Percentiles rank a stretch among this genome's conserved stretches.
Evolutionary conservation across 2,797 vertebrate species (phyloP).

Genomic region (Molossus alvarezi): DNA sequence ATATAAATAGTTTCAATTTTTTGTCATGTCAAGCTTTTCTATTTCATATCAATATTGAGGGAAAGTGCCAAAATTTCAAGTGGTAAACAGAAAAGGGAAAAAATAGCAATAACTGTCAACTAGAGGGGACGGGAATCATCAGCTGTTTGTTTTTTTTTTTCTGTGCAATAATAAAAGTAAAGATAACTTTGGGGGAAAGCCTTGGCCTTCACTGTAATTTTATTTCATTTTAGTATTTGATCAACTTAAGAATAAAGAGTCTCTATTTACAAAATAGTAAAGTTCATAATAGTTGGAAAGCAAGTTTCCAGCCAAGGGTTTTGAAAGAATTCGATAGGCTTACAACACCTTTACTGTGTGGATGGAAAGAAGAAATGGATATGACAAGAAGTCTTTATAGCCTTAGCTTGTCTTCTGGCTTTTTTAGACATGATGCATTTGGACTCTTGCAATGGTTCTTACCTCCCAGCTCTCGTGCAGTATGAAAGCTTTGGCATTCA

Average conservation of each 20-base stretch:
- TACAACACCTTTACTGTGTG: conserved; percentile 43
- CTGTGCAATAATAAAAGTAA: conserved; percentile 1
- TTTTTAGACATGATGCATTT: conserved; percentile 78
- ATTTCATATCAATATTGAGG: conserved; percentile 72
- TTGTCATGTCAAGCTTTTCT: conserved; percentile 71
- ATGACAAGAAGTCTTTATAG: conserved; percentile 72
- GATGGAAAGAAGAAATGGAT: conserved; percentile 72
- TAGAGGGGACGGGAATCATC: neutral
- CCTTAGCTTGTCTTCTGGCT: conserved; percentile 67
- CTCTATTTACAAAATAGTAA: conserved; percentile 63
- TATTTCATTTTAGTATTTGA: conserved; percentile 64
- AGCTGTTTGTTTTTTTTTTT: neutral
- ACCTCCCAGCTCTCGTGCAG: conserved; percentile 66
- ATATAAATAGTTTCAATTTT: conserved; percentile 73
- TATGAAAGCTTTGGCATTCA: conserved; percentile 71
- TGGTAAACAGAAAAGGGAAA: conserved; percentile 64
- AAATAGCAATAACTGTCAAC: conserved; percentile 63
- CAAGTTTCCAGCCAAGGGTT: conserved; percentile 62
- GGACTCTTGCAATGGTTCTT: conserved; percentile 29
- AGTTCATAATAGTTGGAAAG: neutral
- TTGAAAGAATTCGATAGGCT: conserved; percentile 45
- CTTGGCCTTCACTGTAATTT: neutral
- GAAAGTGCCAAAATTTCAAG: conserved; percentile 69
- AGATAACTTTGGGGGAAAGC: neutral
- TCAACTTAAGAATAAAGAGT: neutral